Evolutionary conservation across 2,797 vertebrate genomes (phyloP), one percentile per base, ranked within the genome.

Genomic region (Spondyliosoma cantharus): DNA sequence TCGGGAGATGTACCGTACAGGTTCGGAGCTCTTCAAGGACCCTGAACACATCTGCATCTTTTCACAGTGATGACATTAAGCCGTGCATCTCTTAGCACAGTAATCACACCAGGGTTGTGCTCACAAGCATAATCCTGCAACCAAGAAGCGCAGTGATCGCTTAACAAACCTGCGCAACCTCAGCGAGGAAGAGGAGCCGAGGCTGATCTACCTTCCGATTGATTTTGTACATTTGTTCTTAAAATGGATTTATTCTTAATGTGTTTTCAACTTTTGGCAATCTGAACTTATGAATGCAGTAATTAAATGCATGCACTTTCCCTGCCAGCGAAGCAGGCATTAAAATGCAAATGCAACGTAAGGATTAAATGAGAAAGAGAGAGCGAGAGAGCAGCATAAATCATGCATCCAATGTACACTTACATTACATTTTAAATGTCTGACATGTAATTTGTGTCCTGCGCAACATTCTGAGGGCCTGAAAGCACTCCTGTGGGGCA

Each of bases 351-450:
- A 59, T 24, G 13, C 20, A 19, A 70, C 43, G 16, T 29, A 45
- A 7, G 22, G 13, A 24, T 45, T 22, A 25, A 12, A 43, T 25
- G 53, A 72, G 61, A 65, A 32, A 19, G 62, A 16, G 62, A 16
- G 53, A 59, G 22, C 0, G 3, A 53, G 24, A 29, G 46, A 43
- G 63, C 24, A 25, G 49, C 64, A 71, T 67, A 4, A 74, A 80
- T 78, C 76, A n/a, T 66, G 61, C 61, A 84, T 73, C 63, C 1
- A 37, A 29, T 70, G 48, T 79, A 79, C 71, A 77, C 74, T 78
- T 67, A 74, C 49, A 71, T 76, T 3, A 57, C 29, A 22, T 32
- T 74, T 74, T 17, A 67, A 12, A 59, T 66, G 29, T 64, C 27
- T 22, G 43, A 3, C 59, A 24, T 50, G 48, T 58, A 0, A 22